A percentile compares a stretch with the other conserved stretches of the same genome.
phyloP scores from a whole-genome alignment of 2,113 vertebrate species.

The Platysteira castanea region DNA sequence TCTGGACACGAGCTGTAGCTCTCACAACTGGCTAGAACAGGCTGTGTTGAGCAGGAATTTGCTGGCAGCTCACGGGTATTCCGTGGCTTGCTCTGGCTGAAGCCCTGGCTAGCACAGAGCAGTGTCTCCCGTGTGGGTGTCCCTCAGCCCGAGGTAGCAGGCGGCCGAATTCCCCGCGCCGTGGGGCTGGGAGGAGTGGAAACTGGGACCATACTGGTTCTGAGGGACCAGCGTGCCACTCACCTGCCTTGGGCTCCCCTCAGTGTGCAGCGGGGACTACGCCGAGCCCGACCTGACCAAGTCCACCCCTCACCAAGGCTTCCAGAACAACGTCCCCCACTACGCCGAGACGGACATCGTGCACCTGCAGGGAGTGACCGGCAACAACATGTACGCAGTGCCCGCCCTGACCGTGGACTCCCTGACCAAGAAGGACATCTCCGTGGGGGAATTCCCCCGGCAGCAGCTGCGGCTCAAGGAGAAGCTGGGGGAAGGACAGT shows the following conservation, averaged over 20 bases:
- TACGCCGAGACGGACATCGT: conserved; percentile 35
- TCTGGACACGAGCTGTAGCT: neutral
- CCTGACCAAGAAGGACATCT: conserved; percentile 62
- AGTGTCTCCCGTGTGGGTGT: neutral
- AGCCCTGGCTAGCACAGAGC: neutral
- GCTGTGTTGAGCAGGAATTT: neutral
- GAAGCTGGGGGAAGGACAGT: conserved; percentile 63
- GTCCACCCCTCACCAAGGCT: conserved; percentile 64
- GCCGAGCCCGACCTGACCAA: conserved; percentile 58
- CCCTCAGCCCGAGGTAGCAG: neutral
- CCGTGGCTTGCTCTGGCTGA: neutral
- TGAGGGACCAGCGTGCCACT: neutral
- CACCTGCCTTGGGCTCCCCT: neutral
- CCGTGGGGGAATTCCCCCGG: conserved; percentile 46
- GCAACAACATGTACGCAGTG: conserved; percentile 60
- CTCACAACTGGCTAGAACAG: neutral
- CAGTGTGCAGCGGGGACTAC: conserved; percentile 58
- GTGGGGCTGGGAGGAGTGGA: neutral
- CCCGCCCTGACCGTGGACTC: conserved; percentile 58
- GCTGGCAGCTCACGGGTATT: neutral
- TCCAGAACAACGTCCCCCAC: conserved; percentile 55
- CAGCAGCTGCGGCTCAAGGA: conserved; percentile 61
- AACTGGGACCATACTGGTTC: fast-evolving
- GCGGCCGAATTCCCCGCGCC: neutral
- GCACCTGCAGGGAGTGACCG: conserved; percentile 39